phyloP scores from a whole-genome alignment of 2,888 invertebrate species.

The Minunthozetes semirufus region DNA sequence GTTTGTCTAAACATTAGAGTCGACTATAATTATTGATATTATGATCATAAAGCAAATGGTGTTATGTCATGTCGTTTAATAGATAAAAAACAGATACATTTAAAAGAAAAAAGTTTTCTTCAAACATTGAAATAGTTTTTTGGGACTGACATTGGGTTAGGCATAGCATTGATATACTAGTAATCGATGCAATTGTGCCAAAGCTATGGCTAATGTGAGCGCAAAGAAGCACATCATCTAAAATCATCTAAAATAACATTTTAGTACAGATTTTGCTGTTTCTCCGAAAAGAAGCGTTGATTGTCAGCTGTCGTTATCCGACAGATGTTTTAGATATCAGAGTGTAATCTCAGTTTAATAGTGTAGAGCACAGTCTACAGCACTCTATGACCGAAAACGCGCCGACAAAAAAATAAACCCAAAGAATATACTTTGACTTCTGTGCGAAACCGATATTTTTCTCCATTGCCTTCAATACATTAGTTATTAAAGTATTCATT shows the following conservation, averaged over 20 bases:
- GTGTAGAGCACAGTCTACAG: conserved; percentile 11
- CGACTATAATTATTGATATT: conserved; percentile 16
- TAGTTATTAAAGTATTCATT: conserved; percentile 1
- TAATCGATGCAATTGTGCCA: conserved; percentile 19
- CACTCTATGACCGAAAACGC: neutral
- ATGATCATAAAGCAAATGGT: conserved; percentile 28
- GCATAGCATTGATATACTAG: neutral
- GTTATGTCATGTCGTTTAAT: conserved; percentile 26
- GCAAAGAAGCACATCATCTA: conserved; percentile 21
- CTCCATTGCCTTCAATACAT: neutral
- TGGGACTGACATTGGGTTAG: neutral
- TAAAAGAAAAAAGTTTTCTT: neutral
- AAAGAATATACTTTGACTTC: neutral
- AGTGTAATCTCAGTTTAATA: conserved; percentile 34
- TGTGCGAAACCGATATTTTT: neutral
- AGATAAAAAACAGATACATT: conserved; percentile 31
- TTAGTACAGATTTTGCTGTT: conserved; percentile 19
- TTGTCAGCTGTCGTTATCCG: conserved; percentile 32
- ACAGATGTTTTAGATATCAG: conserved; percentile 34
- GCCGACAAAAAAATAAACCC: neutral
- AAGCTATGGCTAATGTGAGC: neutral
- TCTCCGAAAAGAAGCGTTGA: neutral
- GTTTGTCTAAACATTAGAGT: conserved; percentile 27
- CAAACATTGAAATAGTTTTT: neutral
- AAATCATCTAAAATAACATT: conserved; percentile 19